phyloP scores from a whole-genome alignment of 1,140 invertebrate species.

The Drosophila sulfurigaster region DNA sequence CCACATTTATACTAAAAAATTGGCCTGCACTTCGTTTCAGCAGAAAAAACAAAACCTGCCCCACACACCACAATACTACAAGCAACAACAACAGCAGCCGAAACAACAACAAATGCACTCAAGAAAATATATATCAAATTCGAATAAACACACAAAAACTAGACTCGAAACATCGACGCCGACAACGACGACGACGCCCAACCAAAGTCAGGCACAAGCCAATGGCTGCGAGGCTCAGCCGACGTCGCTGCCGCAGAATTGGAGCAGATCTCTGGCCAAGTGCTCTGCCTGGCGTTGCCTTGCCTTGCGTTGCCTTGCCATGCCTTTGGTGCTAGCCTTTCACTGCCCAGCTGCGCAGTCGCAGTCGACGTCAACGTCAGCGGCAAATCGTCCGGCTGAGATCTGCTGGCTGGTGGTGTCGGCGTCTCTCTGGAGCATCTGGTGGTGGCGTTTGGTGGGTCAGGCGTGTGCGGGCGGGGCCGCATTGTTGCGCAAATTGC shows the following conservation, averaged over 20 bases:
- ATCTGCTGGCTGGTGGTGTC: conserved; percentile 58
- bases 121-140: conserved; percentile 66
- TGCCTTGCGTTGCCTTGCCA: too few species aligned
- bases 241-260: conserved; percentile 62
- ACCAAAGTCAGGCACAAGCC: conserved; percentile 53
- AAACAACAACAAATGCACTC: conserved; percentile 50
- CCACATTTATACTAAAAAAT: conserved; percentile 84
- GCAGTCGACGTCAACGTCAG: conserved; percentile 10
- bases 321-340: conserved; percentile 58
- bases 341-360: conserved; percentile 74
- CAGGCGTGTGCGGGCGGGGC: conserved; percentile 27
- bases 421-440: conserved; percentile 46
- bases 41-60: conserved; percentile 61
- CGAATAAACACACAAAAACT: conserved; percentile 55
- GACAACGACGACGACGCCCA: conserved; percentile 60
- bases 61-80: conserved; percentile 47
- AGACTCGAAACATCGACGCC: conserved; percentile 50
- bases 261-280: conserved; percentile 60
- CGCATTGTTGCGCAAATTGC: conserved; percentile 78
- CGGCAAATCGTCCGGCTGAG: conserved; percentile 60
- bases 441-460: conserved; percentile 48
- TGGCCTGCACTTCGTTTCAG: conserved; percentile 52
- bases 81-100: conserved; percentile 13
- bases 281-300: conserved; percentile 1
- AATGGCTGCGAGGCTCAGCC: conserved; percentile 31